Base-by-base conservation (phyloP, 2,888 invertebrate species). In the Apantesis nais region DNA sequence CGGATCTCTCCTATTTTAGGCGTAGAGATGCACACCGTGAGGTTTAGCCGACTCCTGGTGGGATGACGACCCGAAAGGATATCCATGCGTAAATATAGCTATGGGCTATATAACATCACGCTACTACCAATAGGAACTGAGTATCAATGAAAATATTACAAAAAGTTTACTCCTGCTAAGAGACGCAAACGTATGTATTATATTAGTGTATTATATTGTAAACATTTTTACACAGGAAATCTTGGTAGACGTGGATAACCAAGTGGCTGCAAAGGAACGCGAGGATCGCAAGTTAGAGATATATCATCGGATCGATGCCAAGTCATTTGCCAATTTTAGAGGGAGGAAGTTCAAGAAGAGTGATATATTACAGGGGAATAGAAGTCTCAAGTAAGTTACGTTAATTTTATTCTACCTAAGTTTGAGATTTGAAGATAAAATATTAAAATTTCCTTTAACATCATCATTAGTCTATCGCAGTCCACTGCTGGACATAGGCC, bases 341-440 rank as follows among this genome's bases (percentile, higher is more conserved):
- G 97, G 96, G n/a, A 96, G 96, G 78, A 99, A 99, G 89, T 99
- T 99, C 90, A 99, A 98, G 92, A 99, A 99, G 92, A 98, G 98
- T 29, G 99, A 99, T 89, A 97, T 99, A 74, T 93, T 98, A 77
- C 97, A 97, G 80, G 97, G 97, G 52, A 98, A 97, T 84, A 96
- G 99, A 74, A 97, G 97, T 78, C 95, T 99, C 60, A 97, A 97
- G 95, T 96, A 83, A 91, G 94, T 68, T 61, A 16, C 2, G 25
- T 48, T 31, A 48, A 29, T 12, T 8, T 52, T n/a, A n/a, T 1
- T 3, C 22, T 48, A n/a, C n/a, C n/a, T n/a, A n/a, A n/a, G n/a
- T n/a, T n/a, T n/a, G n/a, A n/a, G 44, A 1, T 11, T 52, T 11
- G n/a, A 52, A 8, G 22, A n/a, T n/a, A 48, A 22, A 8, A 7